A percentile compares a stretch with the other conserved stretches of the same genome.
Conservation (phyloP, 2,113 vertebrate species). For the Scytalopus superciliaris region DNA sequence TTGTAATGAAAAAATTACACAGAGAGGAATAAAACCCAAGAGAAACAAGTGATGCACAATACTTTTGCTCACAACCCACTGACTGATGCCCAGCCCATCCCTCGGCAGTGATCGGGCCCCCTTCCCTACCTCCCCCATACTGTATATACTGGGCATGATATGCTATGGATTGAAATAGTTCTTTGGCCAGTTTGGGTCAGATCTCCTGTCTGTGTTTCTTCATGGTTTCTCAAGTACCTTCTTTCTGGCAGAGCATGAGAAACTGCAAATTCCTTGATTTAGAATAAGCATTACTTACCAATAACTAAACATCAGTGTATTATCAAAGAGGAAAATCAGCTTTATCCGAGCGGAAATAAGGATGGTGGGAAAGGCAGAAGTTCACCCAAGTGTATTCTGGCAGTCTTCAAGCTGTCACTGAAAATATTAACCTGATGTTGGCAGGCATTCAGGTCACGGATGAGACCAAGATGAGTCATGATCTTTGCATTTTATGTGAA, state of each 20-base stretch:
- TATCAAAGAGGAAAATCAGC: not conserved
- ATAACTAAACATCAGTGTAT: not conserved
- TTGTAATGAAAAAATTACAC: not conserved
- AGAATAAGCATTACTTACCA: not conserved
- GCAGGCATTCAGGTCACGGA: not conserved
- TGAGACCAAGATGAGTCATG: not conserved
- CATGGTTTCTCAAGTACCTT: not conserved
- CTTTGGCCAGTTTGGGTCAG: not conserved
- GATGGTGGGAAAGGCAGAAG: not conserved
- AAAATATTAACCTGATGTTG: not conserved
- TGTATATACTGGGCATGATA: not conserved
- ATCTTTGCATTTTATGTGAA: not conserved
- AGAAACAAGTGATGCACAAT: not conserved
- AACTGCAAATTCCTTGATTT: not conserved
- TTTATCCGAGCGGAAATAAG: not conserved
- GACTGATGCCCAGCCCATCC: not conserved
- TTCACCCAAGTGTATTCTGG: not conserved
- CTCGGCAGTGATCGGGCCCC: not conserved
- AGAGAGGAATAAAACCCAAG: not conserved
- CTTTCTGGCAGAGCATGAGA: not conserved
- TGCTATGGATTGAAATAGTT: not conserved
- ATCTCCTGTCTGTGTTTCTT: not conserved
- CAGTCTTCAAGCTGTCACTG: not conserved
- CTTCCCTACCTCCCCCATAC: not conserved
- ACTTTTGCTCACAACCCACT: not conserved